Evolutionary conservation across 2,888 invertebrate species (phyloP), one percentile per base, ranked within the genome.

Genomic region (Polydrusus tereticollis): DNA sequence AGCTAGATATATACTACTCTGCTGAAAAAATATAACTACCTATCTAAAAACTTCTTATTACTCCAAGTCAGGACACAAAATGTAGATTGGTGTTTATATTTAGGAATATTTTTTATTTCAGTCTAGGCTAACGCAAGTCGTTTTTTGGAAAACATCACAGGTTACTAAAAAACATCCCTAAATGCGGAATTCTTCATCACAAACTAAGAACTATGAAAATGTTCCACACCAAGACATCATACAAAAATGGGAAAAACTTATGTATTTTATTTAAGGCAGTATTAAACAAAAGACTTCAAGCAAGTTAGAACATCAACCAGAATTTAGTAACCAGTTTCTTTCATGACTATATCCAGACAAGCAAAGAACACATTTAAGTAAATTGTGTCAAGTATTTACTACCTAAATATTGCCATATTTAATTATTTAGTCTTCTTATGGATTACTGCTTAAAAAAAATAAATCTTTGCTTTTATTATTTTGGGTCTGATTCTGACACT

Each of bases 31-130:
- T 43, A 10, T 21, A 29, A 55, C 29, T 55, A 55, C 52, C 52
- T 55, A 55, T 29, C 52, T 29, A 29, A 55, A 47, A 55, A 55
- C 29, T 29, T 16, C 14, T 29, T 55, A 55, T 55, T 55, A 58
- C 38, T 18, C 36, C 55, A 64, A 64, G 64, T 64, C 64, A 55
- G 41, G 36, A 64, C 36, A 55, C 55, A 50, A 50, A n/a, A 55
- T 38, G 20, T 38, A 63, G 52, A 63, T 63, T 63, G 36, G 20
- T 55, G 52, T 58, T 58, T 38, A 41, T 64, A 64, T 55, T 64
- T 64, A 64, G 64, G 64, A 64, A 64, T 64, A 64, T 64, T 47
- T 63, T 47, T 64, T 64, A 29, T 64, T 64, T 64, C 64, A 64
- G 64, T 64, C 64, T 52, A 52, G 52, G 52, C 64, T 55, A 64